Percentiles rank a stretch among this genome's conserved stretches.
phyloP scores from a whole-genome alignment of 2,113 vertebrate species.

The Bufo gargarizans region DNA sequence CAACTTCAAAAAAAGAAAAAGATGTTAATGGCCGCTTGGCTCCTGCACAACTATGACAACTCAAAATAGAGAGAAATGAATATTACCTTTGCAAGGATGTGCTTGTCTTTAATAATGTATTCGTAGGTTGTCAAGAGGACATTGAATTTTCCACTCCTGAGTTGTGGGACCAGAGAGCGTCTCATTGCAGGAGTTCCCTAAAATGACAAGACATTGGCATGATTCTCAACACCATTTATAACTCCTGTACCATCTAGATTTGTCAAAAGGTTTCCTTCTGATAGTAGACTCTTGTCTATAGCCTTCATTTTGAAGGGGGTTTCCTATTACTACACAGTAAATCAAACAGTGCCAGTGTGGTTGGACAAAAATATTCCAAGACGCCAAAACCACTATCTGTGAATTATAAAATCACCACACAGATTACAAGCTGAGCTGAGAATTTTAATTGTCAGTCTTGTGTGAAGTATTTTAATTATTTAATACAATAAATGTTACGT shows the following conservation, averaged over 20 bases:
- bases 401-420: too few relatives aligned
- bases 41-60: not conserved
- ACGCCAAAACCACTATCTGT: too few relatives aligned
- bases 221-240: not conserved
- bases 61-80: not conserved
- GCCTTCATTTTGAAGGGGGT: too few relatives aligned
- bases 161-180: constrained; percentile 89
- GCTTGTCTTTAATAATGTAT: constrained; percentile 99
- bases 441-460: too few relatives aligned
- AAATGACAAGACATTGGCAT: constrained; percentile 8
- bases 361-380: too few relatives aligned
- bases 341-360: too few relatives aligned
- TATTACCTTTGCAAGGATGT: constrained; percentile 96
- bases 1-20: not conserved
- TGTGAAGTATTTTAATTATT: too few relatives aligned
- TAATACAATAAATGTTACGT: too few relatives aligned
- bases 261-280: too few relatives aligned
- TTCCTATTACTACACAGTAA: too few relatives aligned
- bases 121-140: constrained; percentile 96
- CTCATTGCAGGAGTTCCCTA: constrained; percentile 93
- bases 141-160: constrained; percentile 96
- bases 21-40: not conserved
- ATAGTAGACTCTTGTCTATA: too few relatives aligned
- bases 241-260: not conserved
- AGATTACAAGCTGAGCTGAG: too few relatives aligned